A percentile compares a stretch with the other conserved stretches of the same genome.
Evolutionary conservation across 2,888 invertebrate genomes (phyloP).

Genomic region (Drosophila fungiperda): DNA sequence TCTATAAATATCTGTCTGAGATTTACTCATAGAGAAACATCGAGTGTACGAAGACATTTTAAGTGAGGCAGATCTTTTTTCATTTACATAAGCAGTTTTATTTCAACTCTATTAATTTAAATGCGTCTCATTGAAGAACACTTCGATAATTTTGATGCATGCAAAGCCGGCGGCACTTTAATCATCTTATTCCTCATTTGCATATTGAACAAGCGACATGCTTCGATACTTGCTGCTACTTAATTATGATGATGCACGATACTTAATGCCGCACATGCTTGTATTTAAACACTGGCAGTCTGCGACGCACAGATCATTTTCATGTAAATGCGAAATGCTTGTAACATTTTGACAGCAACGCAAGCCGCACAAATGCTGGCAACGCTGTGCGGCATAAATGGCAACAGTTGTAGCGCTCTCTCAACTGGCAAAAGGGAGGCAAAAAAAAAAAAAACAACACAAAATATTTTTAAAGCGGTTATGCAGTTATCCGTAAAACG

Average conservation of each 20-base stretch:
- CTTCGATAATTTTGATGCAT: constrained; percentile 5
- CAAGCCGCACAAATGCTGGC: constrained; percentile 27
- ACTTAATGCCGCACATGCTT: constrained; percentile 21
- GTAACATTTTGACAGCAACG: not conserved
- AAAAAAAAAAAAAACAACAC: constrained; percentile 27
- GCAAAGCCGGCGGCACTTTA: constrained; percentile 20
- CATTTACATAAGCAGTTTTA: not conserved
- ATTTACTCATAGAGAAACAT: not conserved
- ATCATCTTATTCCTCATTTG: constrained; percentile 33
- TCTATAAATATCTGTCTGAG: not conserved
- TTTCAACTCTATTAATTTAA: constrained; percentile 4
- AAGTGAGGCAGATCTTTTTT: not conserved
- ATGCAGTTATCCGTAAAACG: constrained; percentile 69
- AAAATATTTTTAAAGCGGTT: constrained; percentile 65
- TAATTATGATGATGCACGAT: constrained; percentile 29
- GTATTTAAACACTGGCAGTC: constrained; percentile 19
- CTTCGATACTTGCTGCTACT: constrained; percentile 14
- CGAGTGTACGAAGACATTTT: not conserved
- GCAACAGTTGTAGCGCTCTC: constrained; percentile 25
- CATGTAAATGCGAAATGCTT: constrained; percentile 6
- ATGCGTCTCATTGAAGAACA: not conserved
- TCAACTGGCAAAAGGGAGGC: constrained; percentile 1
- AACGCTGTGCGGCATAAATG: constrained; percentile 10
- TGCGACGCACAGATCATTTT: not conserved
- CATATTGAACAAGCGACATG: constrained; percentile 16